Evolutionary conservation across 2,888 invertebrate genomes (phyloP), one percentile per base, ranked within the genome.

Genomic region (Drosophila bunnanda): DNA sequence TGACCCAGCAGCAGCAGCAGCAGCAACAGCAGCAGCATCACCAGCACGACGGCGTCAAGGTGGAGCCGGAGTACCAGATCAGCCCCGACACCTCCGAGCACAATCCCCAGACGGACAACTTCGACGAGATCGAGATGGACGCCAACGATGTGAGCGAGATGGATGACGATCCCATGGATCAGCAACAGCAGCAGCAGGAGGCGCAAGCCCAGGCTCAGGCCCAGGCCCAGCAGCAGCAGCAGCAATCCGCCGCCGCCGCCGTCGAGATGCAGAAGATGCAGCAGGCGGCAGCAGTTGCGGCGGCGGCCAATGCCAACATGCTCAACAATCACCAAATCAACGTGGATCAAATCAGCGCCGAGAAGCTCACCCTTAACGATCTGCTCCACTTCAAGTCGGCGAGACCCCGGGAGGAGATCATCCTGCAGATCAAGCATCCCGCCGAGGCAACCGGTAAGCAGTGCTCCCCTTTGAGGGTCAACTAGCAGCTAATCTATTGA

Each of bases 351-450:
- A 91, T 92, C 15, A 92, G 92, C 54, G 87, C 91, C 3, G 92
- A 92, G 4, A 92, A 92, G 61, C 71, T 92, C n/a, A 90, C 91
- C 3, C 88, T 92, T 15, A 92, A 84, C 67, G 92, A 92, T 84
- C 80, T 92, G 76, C 64, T 92, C 64, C 91, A 92, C 61, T 92
- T 92, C 32, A 92, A 92, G 73, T 76, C 89, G 10, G 61, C 90
- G 44, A 86, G 91, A 2, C 92, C 91, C 2, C 87, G 91, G 7
- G 92, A 92, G 10, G 92, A 92, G 75, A 91, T 92, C 32, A 92
- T 91, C 17, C 76, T 91, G 44, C 92, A 91, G 55, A 90, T 91
- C 55, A 91, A 92, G 77, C 92, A 92, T 81, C 91, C 91, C 10
- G 32, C 88, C 9, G 91, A 90, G 75, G 74, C 83, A 0, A 84